Percentiles rank a stretch among this genome's conserved stretches.
Evolutionary conservation across 2,113 vertebrate genomes (phyloP).

Genomic region (Anguilla rostrata): DNA sequence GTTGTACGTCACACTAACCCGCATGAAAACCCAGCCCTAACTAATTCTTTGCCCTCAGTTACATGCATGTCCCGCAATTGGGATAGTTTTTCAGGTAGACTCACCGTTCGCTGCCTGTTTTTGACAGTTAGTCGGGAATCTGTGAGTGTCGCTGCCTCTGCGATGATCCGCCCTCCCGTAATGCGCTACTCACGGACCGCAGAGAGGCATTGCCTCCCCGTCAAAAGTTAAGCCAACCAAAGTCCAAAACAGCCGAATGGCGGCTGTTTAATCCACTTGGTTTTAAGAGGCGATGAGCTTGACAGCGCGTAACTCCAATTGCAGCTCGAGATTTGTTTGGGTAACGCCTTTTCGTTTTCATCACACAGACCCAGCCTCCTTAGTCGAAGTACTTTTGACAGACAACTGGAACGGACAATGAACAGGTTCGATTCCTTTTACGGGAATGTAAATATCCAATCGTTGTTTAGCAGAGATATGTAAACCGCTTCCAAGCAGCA

Average conservation of each 20-base stretch:
- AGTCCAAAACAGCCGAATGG: rapidly evolving
- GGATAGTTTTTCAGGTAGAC: constrained; percentile 32
- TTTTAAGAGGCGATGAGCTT: rapidly evolving
- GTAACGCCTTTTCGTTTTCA: constrained; percentile 8
- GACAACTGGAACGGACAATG: constrained; percentile 60
- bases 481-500: constrained; percentile 21
- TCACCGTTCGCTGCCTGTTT: constrained; percentile 67
- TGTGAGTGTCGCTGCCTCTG: constrained; percentile 60
- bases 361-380: constrained; percentile 13
- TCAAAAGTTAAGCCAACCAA: constrained; percentile 43
- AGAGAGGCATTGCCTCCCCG: constrained; percentile 26
- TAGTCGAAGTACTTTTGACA: constrained; percentile 53
- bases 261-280: constrained; percentile 35
- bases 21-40: not conserved
- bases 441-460: constrained; percentile 60
- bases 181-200: constrained; percentile 41
- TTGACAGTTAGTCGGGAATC: constrained; percentile 64
- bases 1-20: not conserved
- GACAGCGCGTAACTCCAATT: constrained; percentile 26
- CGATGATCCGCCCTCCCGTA: constrained; percentile 67
- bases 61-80: not conserved
- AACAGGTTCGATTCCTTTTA: constrained; percentile 70
- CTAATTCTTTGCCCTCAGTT: not conserved
- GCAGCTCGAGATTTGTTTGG: not conserved
- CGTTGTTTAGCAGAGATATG: constrained; percentile 23